Base-by-base conservation (phyloP, 2,113 vertebrate species). In the Catagonus wagneri region DNA sequence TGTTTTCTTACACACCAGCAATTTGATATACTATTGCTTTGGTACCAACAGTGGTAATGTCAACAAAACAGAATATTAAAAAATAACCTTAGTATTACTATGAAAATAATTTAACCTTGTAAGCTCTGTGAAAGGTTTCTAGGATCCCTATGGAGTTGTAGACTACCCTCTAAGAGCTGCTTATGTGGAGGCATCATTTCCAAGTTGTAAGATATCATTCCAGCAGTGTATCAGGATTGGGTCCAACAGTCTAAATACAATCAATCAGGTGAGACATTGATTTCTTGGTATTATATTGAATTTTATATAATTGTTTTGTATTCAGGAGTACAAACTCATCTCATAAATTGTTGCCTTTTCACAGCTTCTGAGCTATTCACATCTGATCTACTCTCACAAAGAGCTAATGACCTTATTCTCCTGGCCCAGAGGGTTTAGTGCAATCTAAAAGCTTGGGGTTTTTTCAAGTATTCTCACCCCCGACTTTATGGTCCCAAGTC, bases 221-320 rank as follows among this genome's bases (percentile, higher is more conserved):
- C 27, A 74, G 13, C 16, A 65, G 7, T 9, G 4, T 56, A 13
- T 56, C 69, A 56, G 69, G 61, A 83, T 52, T 75, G 71, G 22
- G 22, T 91, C 52, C 52, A 83, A n/a, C 32, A 44, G 36, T 22
- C 14, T 65, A 76, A 61, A 52, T 58, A 84, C 2, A 44, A 63
- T 80, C 34, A 58, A 14, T 36, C 32, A 93, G 4, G 6, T 65
- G 22, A 90, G 13, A 75, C 36, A 56, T 1, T 66, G 60, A 58
- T 52, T 12, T 61, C 50, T n/a, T 39, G 61, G 11, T 72, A 54
- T 39, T 32, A 56, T 15, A 39, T 50, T 68, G 16, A 58, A 58
- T 68, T 81, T 60, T 58, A 69, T 71, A 74, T 68, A 54, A 74
- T 96, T 95, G 17, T 84, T 86, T 89, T 88, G 5, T 74, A 54